Evolutionary conservation across 92 coral and sea anemone species (phyloP), one percentile per base, ranked within the genome.

Genomic region (Porites rus): DNA sequence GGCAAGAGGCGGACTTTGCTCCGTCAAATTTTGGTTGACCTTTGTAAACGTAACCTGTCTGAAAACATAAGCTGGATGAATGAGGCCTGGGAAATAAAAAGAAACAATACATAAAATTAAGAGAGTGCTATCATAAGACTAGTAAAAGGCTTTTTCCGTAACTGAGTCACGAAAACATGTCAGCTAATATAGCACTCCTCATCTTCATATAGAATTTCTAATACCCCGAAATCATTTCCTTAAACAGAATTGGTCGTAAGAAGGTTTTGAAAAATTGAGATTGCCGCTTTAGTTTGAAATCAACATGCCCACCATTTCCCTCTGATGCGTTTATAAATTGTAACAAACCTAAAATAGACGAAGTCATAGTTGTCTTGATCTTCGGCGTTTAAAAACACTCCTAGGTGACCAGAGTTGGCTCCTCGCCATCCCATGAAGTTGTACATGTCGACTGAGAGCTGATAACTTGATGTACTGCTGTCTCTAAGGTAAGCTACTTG

Each of bases 311-410:
- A 38, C 6, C 3, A 3, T 4, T 38, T 38, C 31, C 31, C 31
- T 28, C 3, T 28, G 1, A 28, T 28, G 31, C 31, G 31, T 28
- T 3, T 28, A 28, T 28, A 38, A 38, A 38, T 38, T 38, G 5
- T 6, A 38, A 4, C 59, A 9, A 81, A 92, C 94, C 94, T 85
- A 85, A 92, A 92, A 86, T 92, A 92, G 63, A 92, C 92, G 69
- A 92, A 92, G 72, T 92, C 94, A 58, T 74, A 92, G 83, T 85
- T 89, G 89, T 88, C 77, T 17, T 84, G 75, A 74, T 92, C 90
- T 14, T 52, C 76, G 8, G 87, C 92, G 67, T 92, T 92, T 74
- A 88, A 89, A 50, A 90, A 80, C 78, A 92, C 61, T 1, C 94
- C 94, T 20, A 61, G 79, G 54, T 91, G 92, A 4, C 94, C 94